Percentiles rank a stretch among this genome's conserved stretches.
phyloP scores from a whole-genome alignment of 1,140 invertebrate species.

The Manduca sexta region DNA sequence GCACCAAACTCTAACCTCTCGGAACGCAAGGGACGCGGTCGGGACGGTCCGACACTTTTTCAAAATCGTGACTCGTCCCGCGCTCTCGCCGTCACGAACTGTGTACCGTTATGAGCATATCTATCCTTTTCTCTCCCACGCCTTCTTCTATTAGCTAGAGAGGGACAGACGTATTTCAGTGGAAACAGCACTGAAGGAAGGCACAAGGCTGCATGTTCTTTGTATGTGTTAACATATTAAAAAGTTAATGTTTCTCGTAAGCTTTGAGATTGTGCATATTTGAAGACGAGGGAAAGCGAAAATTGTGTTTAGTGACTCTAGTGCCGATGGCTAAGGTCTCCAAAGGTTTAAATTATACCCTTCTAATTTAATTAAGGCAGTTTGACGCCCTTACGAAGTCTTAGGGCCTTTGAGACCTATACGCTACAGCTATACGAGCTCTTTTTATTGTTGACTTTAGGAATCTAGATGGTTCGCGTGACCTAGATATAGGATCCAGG shows the following conservation, averaged over 20 bases:
- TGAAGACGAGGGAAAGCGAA: not conserved
- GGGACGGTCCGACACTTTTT: conserved; percentile 60
- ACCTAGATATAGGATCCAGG: no score
- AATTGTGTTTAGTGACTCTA: not conserved
- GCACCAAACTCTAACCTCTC: conserved; percentile 24
- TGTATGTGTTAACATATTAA: conserved; percentile 23
- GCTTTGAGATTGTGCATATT: not conserved
- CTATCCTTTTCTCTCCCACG: conserved; percentile 32
- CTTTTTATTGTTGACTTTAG: no score
- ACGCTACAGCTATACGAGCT: no score
- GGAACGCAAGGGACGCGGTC: conserved; percentile 43
- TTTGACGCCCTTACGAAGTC: no score
- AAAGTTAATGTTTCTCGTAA: not conserved
- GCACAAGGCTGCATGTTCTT: conserved; percentile 15
- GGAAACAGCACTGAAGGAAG: conserved; percentile 26
- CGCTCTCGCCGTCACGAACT: conserved; percentile 53
- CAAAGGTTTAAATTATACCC: not conserved
- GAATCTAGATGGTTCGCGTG: no score
- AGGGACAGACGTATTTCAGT: conserved; percentile 26
- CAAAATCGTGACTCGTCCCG: conserved; percentile 65
- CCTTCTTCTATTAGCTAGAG: conserved; percentile 16
- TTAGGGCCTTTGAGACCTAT: no score
- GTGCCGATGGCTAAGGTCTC: not conserved
- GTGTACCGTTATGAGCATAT: conserved; percentile 49
- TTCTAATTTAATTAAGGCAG: no score